Conservation (phyloP, 2,888 invertebrate species). For the Heliconius charithonia region DNA sequence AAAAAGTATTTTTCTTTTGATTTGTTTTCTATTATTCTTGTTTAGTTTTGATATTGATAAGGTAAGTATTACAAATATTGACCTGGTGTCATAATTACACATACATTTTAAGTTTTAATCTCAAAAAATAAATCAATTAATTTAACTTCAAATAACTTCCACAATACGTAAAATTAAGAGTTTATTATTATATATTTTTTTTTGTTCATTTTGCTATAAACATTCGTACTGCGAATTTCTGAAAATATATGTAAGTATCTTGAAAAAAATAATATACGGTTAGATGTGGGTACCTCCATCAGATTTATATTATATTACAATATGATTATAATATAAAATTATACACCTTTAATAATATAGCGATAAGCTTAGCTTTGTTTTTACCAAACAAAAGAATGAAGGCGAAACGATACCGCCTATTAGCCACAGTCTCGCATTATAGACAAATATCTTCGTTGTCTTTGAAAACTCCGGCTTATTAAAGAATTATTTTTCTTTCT, state of each 20-base stretch:
- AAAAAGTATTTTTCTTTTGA: not conserved
- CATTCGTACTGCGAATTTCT: too few relatives aligned
- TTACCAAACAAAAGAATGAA: constrained; percentile 38
- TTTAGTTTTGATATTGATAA: too few relatives aligned
- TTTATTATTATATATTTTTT: too few relatives aligned
- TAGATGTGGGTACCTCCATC: not conserved
- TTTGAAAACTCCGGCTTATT: constrained; percentile 12
- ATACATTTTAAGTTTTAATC: not conserved
- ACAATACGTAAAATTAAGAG: too few relatives aligned
- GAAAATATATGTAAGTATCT: not conserved
- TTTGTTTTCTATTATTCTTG: not conserved
- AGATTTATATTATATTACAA: not conserved
- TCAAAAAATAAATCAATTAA: not conserved
- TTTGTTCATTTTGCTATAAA: too few relatives aligned
- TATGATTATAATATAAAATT: not conserved
- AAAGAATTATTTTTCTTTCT: too few relatives aligned
- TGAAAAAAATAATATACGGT: not conserved
- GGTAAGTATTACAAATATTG: not conserved
- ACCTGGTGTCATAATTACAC: not conserved
- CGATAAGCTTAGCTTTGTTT: constrained; percentile 23
- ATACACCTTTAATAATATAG: not conserved
- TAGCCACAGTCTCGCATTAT: constrained; percentile 35
- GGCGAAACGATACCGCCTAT: constrained; percentile 29
- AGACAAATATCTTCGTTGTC: constrained; percentile 11
- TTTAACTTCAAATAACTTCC: not conserved